Evolutionary conservation across 2,888 invertebrate species (phyloP).

Genomic region (Trachelus stipa): DNA sequence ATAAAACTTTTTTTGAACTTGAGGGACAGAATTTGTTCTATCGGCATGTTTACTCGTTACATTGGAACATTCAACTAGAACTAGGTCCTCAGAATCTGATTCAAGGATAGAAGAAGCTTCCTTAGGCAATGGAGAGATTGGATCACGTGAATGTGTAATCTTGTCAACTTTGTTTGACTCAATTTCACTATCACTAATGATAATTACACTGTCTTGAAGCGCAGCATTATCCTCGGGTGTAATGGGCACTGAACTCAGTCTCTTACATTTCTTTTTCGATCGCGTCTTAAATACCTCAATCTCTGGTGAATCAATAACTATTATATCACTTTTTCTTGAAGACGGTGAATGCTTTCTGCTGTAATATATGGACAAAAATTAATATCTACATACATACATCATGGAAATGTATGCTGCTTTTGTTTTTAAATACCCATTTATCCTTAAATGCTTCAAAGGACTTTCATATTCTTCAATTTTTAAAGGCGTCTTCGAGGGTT

Average conservation of each 20-base stretch:
- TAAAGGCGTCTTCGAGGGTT: neutral
- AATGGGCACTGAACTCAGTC: neutral
- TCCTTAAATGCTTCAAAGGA: slow-evolving; percentile 16
- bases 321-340: neutral
- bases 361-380: neutral
- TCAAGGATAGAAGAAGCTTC: neutral
- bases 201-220: slow-evolving; percentile 34
- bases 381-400: neutral
- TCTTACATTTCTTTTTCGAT: neutral
- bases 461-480: slow-evolving; percentile 7
- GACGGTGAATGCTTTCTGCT: neutral
- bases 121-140: neutral
- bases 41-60: neutral
- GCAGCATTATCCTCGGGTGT: neutral
- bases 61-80: neutral
- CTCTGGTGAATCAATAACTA: neutral
- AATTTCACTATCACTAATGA: slow-evolving; percentile 38
- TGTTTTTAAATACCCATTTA: slow-evolving; percentile 10
- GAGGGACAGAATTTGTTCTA: neutral
- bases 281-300: neutral
- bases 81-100: neutral
- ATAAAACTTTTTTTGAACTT: neutral
- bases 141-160: neutral
- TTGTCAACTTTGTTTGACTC: neutral
- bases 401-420: neutral